Conservation (phyloP, 2,113 vertebrate genomes). For the Calyptomena viridis region DNA sequence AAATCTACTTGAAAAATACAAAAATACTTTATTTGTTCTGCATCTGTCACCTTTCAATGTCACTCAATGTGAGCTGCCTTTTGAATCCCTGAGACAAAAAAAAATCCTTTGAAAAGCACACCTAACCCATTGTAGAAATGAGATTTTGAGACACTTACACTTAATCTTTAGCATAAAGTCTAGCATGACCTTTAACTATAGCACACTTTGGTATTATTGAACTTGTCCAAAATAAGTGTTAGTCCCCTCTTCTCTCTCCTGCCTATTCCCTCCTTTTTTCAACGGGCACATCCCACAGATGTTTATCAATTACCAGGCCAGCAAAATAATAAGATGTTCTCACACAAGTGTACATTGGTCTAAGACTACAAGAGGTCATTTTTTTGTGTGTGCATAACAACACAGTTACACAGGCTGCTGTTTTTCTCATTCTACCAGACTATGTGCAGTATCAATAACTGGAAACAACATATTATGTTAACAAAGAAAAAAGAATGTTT, state of each 20-base stretch:
- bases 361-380: neutral
- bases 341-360: neutral
- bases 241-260: fast-evolving
- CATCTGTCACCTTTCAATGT: neutral
- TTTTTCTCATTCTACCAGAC: neutral
- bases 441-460: neutral
- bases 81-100: neutral
- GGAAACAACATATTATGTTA: neutral
- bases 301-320: neutral
- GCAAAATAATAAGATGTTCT: neutral
- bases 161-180: neutral
- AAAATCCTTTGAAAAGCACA: neutral
- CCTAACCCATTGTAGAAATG: neutral
- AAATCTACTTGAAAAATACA: neutral
- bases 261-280: neutral
- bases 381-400: fast-evolving
- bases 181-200: neutral
- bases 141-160: neutral
- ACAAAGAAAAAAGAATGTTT: neutral
- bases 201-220: neutral
- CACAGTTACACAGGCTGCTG: neutral
- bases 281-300: neutral
- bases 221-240: neutral
- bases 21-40: neutral
- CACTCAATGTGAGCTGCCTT: neutral